Conservation (phyloP, 2,797 vertebrate species). For the Rallus crepitans region DNA sequence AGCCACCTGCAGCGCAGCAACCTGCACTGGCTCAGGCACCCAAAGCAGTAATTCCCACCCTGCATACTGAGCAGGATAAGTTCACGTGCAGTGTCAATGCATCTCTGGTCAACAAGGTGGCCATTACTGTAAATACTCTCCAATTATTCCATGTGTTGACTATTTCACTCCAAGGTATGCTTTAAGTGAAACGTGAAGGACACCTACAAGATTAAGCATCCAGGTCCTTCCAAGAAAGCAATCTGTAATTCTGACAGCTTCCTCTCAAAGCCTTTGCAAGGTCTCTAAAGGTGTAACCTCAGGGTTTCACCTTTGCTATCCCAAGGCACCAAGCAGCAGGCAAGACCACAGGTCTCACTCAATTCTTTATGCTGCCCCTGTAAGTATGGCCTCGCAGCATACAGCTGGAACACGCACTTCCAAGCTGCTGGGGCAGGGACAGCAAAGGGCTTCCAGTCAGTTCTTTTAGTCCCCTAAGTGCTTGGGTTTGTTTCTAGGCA, state of each 20-base stretch:
- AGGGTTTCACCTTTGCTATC: background rate
- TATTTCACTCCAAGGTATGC: rapidly evolving
- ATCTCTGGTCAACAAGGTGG: background rate
- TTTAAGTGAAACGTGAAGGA: background rate
- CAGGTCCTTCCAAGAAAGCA: background rate
- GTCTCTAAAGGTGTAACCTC: background rate
- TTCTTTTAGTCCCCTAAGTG: background rate
- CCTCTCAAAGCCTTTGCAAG: background rate
- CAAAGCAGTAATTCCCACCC: background rate
- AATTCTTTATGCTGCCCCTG: background rate
- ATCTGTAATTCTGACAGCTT: background rate
- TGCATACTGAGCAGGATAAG: background rate
- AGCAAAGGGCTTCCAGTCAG: background rate
- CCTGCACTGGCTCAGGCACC: background rate
- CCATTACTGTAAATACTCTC: background rate
- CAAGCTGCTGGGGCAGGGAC: rapidly evolving
- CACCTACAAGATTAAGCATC: background rate
- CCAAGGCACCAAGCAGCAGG: background rate
- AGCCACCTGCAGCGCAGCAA: background rate
- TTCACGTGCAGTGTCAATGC: rapidly evolving
- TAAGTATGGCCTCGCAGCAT: rapidly evolving
- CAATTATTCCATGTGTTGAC: background rate
- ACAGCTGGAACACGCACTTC: rapidly evolving
- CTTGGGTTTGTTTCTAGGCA: background rate
- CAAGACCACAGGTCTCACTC: background rate